Evolutionary conservation across 2,888 invertebrate species (phyloP).

Genomic region (Oxytorus armatus): DNA sequence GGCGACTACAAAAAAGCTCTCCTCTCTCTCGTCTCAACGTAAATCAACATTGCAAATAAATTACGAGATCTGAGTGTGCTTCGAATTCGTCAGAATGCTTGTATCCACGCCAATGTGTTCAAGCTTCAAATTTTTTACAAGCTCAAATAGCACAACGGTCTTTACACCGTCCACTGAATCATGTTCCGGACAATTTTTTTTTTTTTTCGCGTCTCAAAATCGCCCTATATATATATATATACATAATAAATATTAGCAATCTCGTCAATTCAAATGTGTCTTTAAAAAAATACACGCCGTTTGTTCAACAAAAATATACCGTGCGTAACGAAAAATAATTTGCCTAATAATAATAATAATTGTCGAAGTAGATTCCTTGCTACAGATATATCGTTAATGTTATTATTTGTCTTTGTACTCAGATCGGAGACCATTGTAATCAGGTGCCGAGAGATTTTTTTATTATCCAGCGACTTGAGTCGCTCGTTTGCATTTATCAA

Average conservation of each 20-base stretch:
- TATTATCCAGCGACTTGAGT: conserved; percentile 27
- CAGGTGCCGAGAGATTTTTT: not conserved
- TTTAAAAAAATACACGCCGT: not conserved
- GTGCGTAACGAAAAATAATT: conserved; percentile 12
- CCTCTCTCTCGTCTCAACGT: conserved; percentile 92
- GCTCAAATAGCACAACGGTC: conserved; percentile 52
- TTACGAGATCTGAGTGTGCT: conserved; percentile 60
- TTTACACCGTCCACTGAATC: conserved; percentile 44
- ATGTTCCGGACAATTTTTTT: conserved; percentile 19
- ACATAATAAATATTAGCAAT: too few species aligned
- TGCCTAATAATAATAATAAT: conserved; percentile 9
- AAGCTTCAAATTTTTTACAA: conserved; percentile 65
- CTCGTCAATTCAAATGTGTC: not conserved
- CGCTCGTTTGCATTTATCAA: conserved; percentile 48
- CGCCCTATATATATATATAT: too few species aligned
- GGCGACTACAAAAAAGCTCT: conserved; percentile 97
- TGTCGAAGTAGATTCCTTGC: conserved; percentile 6
- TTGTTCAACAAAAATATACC: not conserved
- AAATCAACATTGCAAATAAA: conserved; percentile 63
- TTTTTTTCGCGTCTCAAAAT: conserved; percentile 5
- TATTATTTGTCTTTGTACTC: not conserved
- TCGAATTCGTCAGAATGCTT: conserved; percentile 61
- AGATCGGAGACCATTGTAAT: not conserved
- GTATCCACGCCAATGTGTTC: conserved; percentile 75
- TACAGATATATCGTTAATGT: conserved; percentile 7